Base-by-base conservation (phyloP, 2,113 vertebrate species). In the Podocnemis expansa region DNA sequence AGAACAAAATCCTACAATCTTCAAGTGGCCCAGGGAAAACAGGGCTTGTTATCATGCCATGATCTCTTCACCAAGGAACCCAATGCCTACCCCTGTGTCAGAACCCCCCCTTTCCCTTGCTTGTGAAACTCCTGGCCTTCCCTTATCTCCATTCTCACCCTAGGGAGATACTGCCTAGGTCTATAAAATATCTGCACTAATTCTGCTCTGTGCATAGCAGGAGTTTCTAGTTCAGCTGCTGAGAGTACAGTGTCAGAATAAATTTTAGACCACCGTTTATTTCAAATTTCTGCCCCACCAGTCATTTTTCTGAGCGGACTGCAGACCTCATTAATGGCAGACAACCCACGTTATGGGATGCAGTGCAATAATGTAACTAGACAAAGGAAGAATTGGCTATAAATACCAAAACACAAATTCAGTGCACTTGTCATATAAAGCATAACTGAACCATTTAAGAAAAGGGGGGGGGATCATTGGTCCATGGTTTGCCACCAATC, bases 401-500 rank as follows among this genome's bases (percentile, higher is more conserved):
- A 88, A 67, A 92, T 31, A 75, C 79, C 5, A 86, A 51, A 86
- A 76, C 12, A 12, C 91, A 94, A 94, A 58, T 10, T 60, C 13
- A 51, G 75, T 14, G 10, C 0, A 5, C 51, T 94, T 92, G 60
- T 43, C 38, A 93, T 81, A 85, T 16, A 52, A 82, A 7, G 8
- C 17, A 16, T 2, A 88, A 89, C 82, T 21, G 0, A 84, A 54
- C 38, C 0, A 43, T 41, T 31, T 9, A 0, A 24, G 56, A 88
- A 76, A 21, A 25, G 14, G 14, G 14, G 51, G 13, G 60, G n/a
- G 8, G 87, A 86, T 83, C 91, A 95, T 54, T 76, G 79, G 63
- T 70, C 19, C n/a, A 78, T 87, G 56, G 21, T 93, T 94, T 91
- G 80, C 49, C 19, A 31, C 92, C 92, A 95, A 94, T 91, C 85